Evolutionary conservation across 2,113 vertebrate genomes (phyloP), one percentile per base, ranked within the genome.

Genomic region (Loxodonta africana): DNA sequence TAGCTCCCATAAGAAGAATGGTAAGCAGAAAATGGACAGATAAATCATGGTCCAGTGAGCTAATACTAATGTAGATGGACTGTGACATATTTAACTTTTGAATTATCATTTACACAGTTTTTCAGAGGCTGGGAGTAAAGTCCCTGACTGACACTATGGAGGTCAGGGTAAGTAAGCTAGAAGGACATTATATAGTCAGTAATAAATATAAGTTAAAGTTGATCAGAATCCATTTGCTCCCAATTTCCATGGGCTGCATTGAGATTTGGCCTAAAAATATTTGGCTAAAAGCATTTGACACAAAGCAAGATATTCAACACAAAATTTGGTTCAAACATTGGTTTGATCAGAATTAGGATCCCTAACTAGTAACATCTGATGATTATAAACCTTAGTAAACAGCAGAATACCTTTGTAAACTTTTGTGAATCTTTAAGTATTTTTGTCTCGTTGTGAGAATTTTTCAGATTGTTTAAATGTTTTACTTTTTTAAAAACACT

Each of bases 241-340:
- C 37, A 91, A 51, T 41, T 85, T 71, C 48, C n/a, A 25, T 41
- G 37, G 37, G 23, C 41, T 95, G 23, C 41, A 85, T 62, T 69
- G 48, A 60, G 57, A 78, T 60, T 1, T 37, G 60, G 28, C 46
- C 74, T 85, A 69, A 71, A 84, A 76, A 69, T 30, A 77, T 46
- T 78, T 83, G 73, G 17, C 82, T 71, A 78, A 69, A 95, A 37
- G 23, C 48, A 85, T 85, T 71, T 80, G 82, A 41, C 44, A 95
- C 30, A 85, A 90, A 84, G 48, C 5, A 90, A 84, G 46, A 28
- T 77, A 10, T 71, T 71, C 28, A 80, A 85, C 30, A 85, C 11
- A 14, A 60, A 30, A 60, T 84, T 71, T 85, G 94, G 20, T 85
- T 71, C 71, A 69, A 90, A 71, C 30, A 85, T 37, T 60, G 28